phyloP scores from a whole-genome alignment of 2,113 vertebrate genomes.

The Platysteira castanea region DNA sequence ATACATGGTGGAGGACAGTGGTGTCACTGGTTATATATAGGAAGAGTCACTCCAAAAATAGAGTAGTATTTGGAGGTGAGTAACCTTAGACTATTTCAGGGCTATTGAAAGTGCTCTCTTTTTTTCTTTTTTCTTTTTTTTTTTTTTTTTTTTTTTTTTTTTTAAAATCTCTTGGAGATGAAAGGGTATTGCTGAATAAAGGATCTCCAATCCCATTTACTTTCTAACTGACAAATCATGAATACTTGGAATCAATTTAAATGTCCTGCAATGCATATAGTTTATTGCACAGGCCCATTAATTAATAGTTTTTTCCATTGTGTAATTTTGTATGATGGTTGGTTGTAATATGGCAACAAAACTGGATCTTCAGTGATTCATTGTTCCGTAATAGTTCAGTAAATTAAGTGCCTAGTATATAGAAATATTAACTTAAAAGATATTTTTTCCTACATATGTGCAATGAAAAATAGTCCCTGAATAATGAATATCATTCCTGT shows the following conservation, averaged over 20 bases:
- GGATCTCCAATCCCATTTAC: neutral
- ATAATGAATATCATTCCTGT: neutral
- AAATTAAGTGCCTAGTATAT: neutral
- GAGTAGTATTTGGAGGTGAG: neutral
- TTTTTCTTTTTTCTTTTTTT: neutral
- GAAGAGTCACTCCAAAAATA: slow-evolving; percentile 34
- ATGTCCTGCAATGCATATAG: neutral
- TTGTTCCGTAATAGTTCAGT: neutral
- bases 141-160: neutral
- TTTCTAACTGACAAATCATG: neutral
- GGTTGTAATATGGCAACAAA: neutral
- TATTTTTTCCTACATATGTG: neutral
- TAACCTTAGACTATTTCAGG: slow-evolving; percentile 5
- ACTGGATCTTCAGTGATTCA: neutral
- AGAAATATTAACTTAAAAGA: neutral
- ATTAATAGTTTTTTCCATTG: neutral
- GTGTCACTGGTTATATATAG: slow-evolving; percentile 23
- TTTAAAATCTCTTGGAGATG: neutral
- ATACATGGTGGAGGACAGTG: neutral
- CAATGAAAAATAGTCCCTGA: neutral
- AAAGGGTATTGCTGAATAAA: neutral
- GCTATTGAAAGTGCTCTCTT: neutral
- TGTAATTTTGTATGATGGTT: neutral
- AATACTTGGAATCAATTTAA: neutral
- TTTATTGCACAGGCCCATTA: neutral